Base-by-base conservation (phyloP, 2,113 vertebrate species). In the Alligator mississippiensis region DNA sequence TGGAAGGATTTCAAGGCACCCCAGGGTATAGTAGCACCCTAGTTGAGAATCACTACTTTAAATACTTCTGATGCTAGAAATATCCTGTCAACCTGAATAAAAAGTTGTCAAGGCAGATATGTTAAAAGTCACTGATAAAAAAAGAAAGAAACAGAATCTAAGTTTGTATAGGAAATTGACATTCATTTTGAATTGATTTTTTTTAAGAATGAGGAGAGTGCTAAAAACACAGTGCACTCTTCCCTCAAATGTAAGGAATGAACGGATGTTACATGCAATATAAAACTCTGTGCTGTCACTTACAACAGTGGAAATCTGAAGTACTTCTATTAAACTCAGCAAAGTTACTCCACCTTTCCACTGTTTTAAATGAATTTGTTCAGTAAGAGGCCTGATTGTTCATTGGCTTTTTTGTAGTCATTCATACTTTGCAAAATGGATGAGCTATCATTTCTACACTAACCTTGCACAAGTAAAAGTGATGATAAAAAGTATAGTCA, bases 171-270 rank as follows among this genome's bases (percentile, higher is more conserved):
- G 61, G 74, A 95, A 88, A 88, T 81, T 95, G 91, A 96, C 86
- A 97, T 93, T 78, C 78, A 92, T 62, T 84, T 78, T 94, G 85
- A 96, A 90, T 90, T 57, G 55, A 2, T 82, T 93, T 72, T 7
- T 95, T 96, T 95, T 89, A 94, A 97, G 89, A 96, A 96, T 94
- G 81, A 95, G 64, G 64, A 87, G 82, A 92, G 55, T 93, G 34
- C 88, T 95, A 80, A 92, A 94, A 96, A 83, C 95, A 79, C 64
- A 74, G 68, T 96, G 75, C 4, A 87, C 91, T 74, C 95, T 97
- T 97, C 95, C 95, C 90, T 91, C 78, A 97, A 96, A 96, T 84
- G 83, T 95, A 97, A 95, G 91, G 84, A 96, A 94, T 89, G 79
- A 84, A 90, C 80, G 3, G 63, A 22, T 6, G 57, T 82, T 60